Evolutionary conservation across 2,797 vertebrate species (phyloP), one percentile per base, ranked within the genome.

Genomic region (Falco columbarius): DNA sequence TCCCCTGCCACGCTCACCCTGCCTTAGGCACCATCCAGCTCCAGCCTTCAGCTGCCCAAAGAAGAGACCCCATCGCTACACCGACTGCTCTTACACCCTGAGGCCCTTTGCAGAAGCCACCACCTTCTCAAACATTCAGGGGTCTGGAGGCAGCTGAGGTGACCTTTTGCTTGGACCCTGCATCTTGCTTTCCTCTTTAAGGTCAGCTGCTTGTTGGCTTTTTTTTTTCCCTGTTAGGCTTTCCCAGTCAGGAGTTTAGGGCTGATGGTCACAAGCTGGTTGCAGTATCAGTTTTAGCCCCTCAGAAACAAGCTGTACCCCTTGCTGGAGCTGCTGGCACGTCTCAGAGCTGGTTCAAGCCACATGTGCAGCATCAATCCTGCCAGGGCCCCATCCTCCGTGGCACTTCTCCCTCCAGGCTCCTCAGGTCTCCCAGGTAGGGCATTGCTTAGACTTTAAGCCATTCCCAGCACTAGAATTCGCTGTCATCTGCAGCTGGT

Each of bases 341-440:
- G 10, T 24, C 19, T 68, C 58, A 44, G 62, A 63, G 49, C 32
- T 81, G 52, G 8, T 77, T 73, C 62, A 72, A 26, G 3, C 3
- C 8, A 19, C 13, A 0, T 4, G 2, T 6, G 1, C 30, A 30
- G 7, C 21, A 22, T 7, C 1, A 1, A 75, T 14, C 32, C 54
- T 23, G 8, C 65, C 73, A 52, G 7, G 36, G 4, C 85, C 68
- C 21, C 52, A 71, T 75, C 12, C 16, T 66, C 42, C 12, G 3
- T 0, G 3, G 32, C 8, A 15, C 21, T 38, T 49, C 54, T 42
- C 30, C 40, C 18, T 59, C 38, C 54, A 55, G 54, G 49, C 46
- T 92, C 22, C 40, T 15, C 17, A 4, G 15, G 11, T 55, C 23
- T 26, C 55, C 16, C 46, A 52, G 52, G 47, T 4, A 67, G 29